Evolutionary conservation across 2,797 vertebrate species (phyloP).

Genomic region (Phalloptychus januarius): DNA sequence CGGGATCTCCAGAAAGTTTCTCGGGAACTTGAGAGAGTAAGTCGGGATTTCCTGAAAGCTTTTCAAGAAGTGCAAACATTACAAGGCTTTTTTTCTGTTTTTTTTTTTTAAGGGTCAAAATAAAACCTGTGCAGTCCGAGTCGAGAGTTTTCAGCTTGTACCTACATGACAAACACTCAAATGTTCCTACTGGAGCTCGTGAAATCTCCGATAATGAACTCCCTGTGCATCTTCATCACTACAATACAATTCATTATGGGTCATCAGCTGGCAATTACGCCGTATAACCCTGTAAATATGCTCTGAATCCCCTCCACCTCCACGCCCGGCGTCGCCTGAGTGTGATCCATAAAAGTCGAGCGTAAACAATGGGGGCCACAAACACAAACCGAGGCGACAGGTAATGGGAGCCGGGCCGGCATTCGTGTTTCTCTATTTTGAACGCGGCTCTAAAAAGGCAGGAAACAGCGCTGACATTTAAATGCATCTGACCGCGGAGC

Average conservation of each 20-base stretch:
- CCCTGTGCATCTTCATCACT: constrained; percentile 48
- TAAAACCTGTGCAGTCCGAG: background rate
- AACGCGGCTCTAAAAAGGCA: constrained; percentile 73
- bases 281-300: constrained; percentile 59
- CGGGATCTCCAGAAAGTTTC: no score
- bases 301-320: constrained; percentile 17
- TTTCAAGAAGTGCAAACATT: background rate
- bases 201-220: constrained; percentile 36
- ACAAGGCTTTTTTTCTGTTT: background rate
- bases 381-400: constrained; percentile 49
- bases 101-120: background rate
- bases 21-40: no score
- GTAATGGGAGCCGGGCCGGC: constrained; percentile 66
- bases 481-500: constrained; percentile 77
- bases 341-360: constrained; percentile 55
- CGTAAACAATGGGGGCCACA: constrained; percentile 59
- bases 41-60: no score
- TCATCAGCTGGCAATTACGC: constrained; percentile 52
- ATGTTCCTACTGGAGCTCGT: constrained; percentile 19
- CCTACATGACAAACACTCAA: background rate
- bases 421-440: constrained; percentile 77
- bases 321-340: constrained; percentile 39
- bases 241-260: background rate
- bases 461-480: constrained; percentile 80
- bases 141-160: background rate